A percentile compares a stretch with the other conserved stretches of the same genome.
These are phyloP conservation scores for Hyperopisus bebe DNA, from an alignment of 2,113 vertebrate species.

Conservation along the genomic window DNA sequence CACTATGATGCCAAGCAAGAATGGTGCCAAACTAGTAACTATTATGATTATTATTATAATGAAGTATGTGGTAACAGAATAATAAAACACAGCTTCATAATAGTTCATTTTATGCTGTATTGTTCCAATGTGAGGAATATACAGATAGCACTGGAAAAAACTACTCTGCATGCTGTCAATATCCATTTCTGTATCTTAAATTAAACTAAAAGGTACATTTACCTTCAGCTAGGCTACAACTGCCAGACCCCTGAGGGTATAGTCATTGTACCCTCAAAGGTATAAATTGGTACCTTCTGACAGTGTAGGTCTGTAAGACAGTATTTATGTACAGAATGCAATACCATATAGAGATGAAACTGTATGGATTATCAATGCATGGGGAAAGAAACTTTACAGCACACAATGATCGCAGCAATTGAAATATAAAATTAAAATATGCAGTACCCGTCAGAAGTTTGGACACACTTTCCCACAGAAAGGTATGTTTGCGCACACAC, in stretches of 20 bases:
- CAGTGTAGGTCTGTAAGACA: neutral
- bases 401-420: neutral
- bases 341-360: neutral
- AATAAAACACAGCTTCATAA: neutral
- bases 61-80: neutral
- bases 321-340: neutral
- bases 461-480: neutral
- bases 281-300: neutral
- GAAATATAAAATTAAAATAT: neutral
- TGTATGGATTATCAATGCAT: neutral
- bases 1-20: neutral
- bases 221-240: neutral
- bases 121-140: neutral
- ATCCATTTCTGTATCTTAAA: neutral
- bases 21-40: neutral
- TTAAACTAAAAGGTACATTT: neutral
- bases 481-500: neutral
- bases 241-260: neutral
- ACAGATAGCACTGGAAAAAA: neutral
- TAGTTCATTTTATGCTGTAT: neutral
- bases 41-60: neutral
- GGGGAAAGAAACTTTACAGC: neutral
- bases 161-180: neutral
- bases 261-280: neutral
- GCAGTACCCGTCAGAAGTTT: neutral